Percentiles rank a stretch among this genome's conserved stretches.
Evolutionary conservation across 2,888 invertebrate genomes (phyloP).

Genomic region (Cantharis rustica): DNA sequence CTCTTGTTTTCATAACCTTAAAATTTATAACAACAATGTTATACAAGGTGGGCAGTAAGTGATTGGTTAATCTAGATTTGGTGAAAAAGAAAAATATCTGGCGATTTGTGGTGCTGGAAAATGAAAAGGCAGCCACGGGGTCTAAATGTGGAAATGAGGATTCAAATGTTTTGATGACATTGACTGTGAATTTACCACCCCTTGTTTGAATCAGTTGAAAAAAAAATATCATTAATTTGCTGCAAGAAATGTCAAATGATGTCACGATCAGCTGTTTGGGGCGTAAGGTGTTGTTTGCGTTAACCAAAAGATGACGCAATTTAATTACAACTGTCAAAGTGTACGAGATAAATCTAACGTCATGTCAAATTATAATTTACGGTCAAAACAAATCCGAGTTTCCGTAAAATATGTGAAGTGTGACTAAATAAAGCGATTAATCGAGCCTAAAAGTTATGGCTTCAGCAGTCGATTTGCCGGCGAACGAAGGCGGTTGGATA

Average conservation of each 20-base stretch:
- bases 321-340: constrained; percentile 7
- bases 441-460: constrained; percentile 40
- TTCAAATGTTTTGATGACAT: too few species aligned
- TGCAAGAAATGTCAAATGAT: background rate
- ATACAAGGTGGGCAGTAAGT: background rate
- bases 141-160: too few species aligned
- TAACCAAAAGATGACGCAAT: background rate
- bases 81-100: too few species aligned
- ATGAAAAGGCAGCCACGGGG: too few species aligned
- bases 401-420: constrained; percentile 3
- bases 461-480: constrained; percentile 43
- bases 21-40: background rate
- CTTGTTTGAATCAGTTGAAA: too few species aligned
- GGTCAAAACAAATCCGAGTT: constrained; percentile 13
- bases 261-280: background rate
- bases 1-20: background rate
- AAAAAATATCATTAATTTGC: too few species aligned
- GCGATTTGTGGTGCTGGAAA: too few species aligned
- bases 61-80: background rate
- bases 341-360: background rate
- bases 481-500: constrained; percentile 71
- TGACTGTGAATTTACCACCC: too few species aligned
- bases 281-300: background rate
- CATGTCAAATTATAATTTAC: constrained; percentile 11
- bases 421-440: background rate